phyloP scores from a whole-genome alignment of 2,113 vertebrate species.

The Pangasianodon hypophthalmus region DNA sequence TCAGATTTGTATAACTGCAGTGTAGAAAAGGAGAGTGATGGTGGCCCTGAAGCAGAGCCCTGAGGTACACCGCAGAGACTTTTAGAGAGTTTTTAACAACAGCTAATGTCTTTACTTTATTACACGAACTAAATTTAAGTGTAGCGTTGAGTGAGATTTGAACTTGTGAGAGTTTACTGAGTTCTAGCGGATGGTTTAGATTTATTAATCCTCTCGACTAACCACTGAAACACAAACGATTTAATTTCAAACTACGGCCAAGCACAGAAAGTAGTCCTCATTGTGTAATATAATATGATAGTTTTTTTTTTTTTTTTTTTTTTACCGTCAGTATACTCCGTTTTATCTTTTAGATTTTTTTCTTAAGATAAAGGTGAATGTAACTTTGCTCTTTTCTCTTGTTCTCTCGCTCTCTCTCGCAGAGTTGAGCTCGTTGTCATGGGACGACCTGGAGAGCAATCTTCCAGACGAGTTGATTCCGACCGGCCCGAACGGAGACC shows the following conservation, averaged over 20 bases:
- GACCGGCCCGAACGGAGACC: constrained; percentile 82
- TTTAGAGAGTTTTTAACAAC: neutral
- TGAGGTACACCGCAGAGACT: neutral
- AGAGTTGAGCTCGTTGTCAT: constrained; percentile 92
- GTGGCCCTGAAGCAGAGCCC: neutral
- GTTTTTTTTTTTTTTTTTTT: too few species aligned
- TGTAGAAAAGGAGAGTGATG: neutral
- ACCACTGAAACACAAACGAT: neutral
- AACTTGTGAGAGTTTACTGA: neutral
- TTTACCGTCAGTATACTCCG: neutral
- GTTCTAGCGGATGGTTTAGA: neutral
- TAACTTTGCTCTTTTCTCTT: neutral
- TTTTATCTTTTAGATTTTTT: neutral
- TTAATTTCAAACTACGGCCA: too few species aligned
- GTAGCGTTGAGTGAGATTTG: neutral
- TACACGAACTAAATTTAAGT: neutral
- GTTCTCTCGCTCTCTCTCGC: constrained; percentile 7
- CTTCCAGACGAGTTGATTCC: constrained; percentile 98
- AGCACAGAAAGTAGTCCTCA: too few species aligned
- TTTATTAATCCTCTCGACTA: neutral
- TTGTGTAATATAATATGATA: neutral
- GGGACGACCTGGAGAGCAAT: constrained; percentile 94
- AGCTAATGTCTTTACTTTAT: neutral
- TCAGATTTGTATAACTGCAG: neutral
- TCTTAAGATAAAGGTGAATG: neutral